Evolutionary conservation across 2,888 invertebrate genomes (phyloP), one percentile per base, ranked within the genome.

Genomic region (Leptogaster cylindrica): DNA sequence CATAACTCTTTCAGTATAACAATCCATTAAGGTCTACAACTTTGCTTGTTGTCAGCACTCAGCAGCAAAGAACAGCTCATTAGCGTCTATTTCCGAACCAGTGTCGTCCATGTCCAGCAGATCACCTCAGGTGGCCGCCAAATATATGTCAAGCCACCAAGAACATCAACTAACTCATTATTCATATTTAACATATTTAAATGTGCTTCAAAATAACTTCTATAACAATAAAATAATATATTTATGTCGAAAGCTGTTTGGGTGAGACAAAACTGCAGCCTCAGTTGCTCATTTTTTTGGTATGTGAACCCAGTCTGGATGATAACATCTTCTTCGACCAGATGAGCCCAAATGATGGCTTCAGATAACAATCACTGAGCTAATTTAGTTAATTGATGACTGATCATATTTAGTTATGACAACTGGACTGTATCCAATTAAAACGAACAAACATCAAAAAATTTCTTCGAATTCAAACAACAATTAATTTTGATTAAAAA

Each of bases 341-440:
- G 31, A 52, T n/a, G n/a, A n/a, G n/a, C 18, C 27, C 5, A 28
- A 33, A 31, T 52, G 33, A 52, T 52, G 52, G 18, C 52, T 52
- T 33, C 33, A 52, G 52, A 52, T 52, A 52, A 52, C 33, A 33
- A 52, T 52, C 52, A 33, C 4, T 20, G 10, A n/a, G 16, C 33
- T 16, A 52, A 52, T 52, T 52, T 52, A 52, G 8, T 31, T 33
- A n/a, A 52, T 52, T 6, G 52, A 6, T 33, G 52, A 14, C 52
- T 52, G 52, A 16, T 16, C 52, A 25, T 46, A 46, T 31, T 16
- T 27, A 33, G 16, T 52, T 31, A 52, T 33, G 33, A 33, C 31
- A 52, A 52, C 16, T 18, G 31, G 52, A 52, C n/a, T n/a, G n/a
- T 52, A 52, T 18, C 52, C 52, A 52, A 52, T 52, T 52, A 52